Evolutionary conservation across 2,797 vertebrate genomes (phyloP).

Genomic region (Sebastes flavidus): DNA sequence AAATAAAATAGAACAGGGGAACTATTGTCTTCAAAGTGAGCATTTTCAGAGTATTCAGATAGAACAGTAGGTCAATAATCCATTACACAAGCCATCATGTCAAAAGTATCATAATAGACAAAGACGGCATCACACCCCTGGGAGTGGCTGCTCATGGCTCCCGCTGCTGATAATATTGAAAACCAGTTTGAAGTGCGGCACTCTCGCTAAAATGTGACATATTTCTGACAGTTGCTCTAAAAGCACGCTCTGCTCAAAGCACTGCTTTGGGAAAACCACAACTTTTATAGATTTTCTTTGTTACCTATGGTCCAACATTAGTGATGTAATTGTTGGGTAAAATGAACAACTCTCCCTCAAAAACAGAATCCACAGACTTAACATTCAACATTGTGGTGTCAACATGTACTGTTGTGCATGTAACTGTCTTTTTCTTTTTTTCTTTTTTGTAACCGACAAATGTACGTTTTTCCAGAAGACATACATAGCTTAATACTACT

Average conservation of each 20-base stretch:
- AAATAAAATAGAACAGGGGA: conserved; percentile 30
- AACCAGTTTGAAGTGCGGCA: conserved; percentile 51
- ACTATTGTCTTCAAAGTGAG: conserved; percentile 43
- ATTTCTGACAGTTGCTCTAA: conserved; percentile 30
- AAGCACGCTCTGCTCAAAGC: conserved; percentile 13
- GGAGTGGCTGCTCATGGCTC: conserved; percentile 31
- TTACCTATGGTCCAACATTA: neutral
- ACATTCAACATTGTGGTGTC: neutral
- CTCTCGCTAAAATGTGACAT: conserved; percentile 49
- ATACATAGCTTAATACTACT: too few species aligned
- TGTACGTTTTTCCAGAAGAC: too few species aligned
- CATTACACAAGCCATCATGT: conserved; percentile 56
- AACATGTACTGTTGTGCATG: too few species aligned
- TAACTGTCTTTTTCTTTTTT: too few species aligned
- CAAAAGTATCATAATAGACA: conserved; percentile 62
- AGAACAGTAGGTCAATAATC: conserved; percentile 64
- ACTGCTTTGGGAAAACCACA: conserved; percentile 7
- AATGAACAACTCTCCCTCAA: neutral
- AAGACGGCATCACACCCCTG: conserved; percentile 42
- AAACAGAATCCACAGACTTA: neutral
- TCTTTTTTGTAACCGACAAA: too few species aligned
- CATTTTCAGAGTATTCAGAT: conserved; percentile 49
- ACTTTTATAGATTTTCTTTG: conserved; percentile 14
- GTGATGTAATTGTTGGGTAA: neutral
- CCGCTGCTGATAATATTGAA: conserved; percentile 52